Base-by-base conservation (phyloP, 2,888 invertebrate species). In the Gibbula magus region DNA sequence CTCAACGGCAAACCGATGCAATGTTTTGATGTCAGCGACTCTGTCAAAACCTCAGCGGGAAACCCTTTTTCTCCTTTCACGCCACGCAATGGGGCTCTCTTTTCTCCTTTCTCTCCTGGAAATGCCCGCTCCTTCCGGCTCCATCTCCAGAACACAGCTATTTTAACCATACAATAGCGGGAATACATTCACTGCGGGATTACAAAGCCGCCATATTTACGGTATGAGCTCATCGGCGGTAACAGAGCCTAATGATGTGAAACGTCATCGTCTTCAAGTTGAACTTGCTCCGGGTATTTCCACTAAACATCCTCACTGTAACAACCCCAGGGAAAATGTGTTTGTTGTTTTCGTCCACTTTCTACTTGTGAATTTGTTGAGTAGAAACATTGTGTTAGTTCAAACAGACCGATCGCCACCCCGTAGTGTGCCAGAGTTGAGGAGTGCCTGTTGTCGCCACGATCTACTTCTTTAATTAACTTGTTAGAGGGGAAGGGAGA, bases 181-280 rank as follows among this genome's bases (percentile, higher is more conserved):
- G 70, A 56, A 70, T 35, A 70, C 29, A 70, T 70, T 70, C 35
- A n/a, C 70, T 35, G 70, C 70, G 70, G 70, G 70, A 70, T 39
- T 70, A 70, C 70, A 70, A 70, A 20, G 70, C 70, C 70, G 70
- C 70, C 70, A 70, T 70, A 70, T 70, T 70, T 70, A 35, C 20
- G 70, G 35, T 70, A 70, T 70, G 70, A 70, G 32, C 35, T 70
- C 70, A 70, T 70, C 20, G 70, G 13, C 32, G 35, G 70, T 70
- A 70, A 70, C 70, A 7, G 32, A 20, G 70, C n/a, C 70, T 70
- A 70, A 70, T 70, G 70, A 70, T 35, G 20, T 39, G 70, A 29
- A 70, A 70, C 39, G n/a, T n/a, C 18, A 25, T 16, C 70, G 29
- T 20, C 35, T 70, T 70, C 29, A 39, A 70, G 32, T 70, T 70